Conservation (phyloP, 2,797 vertebrate genomes). For the Poeciliopsis gracilis region DNA sequence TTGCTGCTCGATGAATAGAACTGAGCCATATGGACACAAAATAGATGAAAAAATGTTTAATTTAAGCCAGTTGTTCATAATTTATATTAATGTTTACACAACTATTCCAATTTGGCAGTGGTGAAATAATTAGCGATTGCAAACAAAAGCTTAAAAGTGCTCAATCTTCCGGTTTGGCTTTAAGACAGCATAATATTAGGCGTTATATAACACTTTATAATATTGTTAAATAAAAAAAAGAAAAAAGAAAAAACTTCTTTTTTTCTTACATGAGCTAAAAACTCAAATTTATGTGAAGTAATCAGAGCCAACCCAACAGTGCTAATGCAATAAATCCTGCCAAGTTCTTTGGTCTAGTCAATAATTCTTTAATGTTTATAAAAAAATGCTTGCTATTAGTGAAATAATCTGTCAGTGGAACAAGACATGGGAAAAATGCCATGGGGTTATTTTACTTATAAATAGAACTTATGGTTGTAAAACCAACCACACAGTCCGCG, state of each 20-base stretch:
- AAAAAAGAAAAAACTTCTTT: neutral
- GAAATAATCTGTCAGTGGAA: too few relatives aligned
- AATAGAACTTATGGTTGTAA: neutral
- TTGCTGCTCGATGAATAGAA: constrained; percentile 26
- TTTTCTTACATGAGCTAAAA: neutral
- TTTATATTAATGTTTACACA: neutral
- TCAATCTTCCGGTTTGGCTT: constrained; percentile 2
- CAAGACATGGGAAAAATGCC: too few relatives aligned
- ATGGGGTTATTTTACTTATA: too few relatives aligned
- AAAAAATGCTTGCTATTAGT: too few relatives aligned
- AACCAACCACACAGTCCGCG: neutral
- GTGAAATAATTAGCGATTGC: neutral
- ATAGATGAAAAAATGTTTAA: neutral
- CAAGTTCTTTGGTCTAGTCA: too few relatives aligned
- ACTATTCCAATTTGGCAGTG: neutral
- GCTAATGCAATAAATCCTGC: too few relatives aligned
- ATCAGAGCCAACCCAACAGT: neutral
- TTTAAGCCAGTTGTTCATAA: neutral
- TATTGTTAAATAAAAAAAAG: neutral
- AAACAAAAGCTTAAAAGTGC: neutral
- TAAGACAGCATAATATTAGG: neutral
- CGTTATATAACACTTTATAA: neutral
- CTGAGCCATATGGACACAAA: constrained; percentile 5
- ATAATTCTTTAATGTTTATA: too few relatives aligned
- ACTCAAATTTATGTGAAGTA: neutral